phyloP scores from a whole-genome alignment of 2,888 invertebrate species.

The Crocallis elinguaria region DNA sequence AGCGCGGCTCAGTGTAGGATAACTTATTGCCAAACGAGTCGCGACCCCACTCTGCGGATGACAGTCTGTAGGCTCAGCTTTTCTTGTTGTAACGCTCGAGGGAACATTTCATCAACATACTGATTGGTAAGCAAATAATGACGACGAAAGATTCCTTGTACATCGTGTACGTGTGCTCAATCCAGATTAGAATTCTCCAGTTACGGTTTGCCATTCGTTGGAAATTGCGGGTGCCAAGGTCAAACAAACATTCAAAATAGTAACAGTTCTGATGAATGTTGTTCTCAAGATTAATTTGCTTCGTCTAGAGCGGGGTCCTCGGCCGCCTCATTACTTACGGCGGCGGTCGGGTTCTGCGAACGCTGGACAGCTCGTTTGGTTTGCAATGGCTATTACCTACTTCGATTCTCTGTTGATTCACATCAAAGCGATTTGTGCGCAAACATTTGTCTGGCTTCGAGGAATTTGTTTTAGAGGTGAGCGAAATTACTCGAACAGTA shows the following conservation, averaged over 20 bases:
- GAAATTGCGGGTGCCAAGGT: constrained; percentile 1
- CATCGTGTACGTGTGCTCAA: constrained; percentile 2
- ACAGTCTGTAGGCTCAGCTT: not conserved
- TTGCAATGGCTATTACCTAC: not conserved
- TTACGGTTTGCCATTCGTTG: not conserved
- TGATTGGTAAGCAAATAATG: constrained; percentile 5
- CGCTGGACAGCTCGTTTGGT: not conserved
- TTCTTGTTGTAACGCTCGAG: not conserved
- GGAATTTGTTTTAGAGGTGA: constrained; percentile 7
- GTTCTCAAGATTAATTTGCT: constrained; percentile 10
- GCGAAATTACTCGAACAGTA: not conserved
- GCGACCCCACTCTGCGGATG: not conserved
- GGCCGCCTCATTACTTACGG: not conserved
- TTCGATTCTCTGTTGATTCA: constrained; percentile 8
- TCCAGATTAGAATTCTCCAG: not conserved
- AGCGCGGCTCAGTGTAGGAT: constrained; percentile 7
- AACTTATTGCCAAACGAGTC: not conserved
- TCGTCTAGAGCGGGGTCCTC: not conserved
- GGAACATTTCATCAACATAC: constrained; percentile 5
- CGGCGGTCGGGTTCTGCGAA: not conserved
- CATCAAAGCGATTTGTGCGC: constrained; percentile 19
- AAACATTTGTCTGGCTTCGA: constrained; percentile 16
- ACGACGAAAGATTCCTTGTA: not conserved
- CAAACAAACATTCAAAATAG: constrained; percentile 5
- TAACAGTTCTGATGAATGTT: constrained; percentile 8